Evolutionary conservation across 2,797 vertebrate species (phyloP).

Genomic region (Neomorphus geoffroyi): DNA sequence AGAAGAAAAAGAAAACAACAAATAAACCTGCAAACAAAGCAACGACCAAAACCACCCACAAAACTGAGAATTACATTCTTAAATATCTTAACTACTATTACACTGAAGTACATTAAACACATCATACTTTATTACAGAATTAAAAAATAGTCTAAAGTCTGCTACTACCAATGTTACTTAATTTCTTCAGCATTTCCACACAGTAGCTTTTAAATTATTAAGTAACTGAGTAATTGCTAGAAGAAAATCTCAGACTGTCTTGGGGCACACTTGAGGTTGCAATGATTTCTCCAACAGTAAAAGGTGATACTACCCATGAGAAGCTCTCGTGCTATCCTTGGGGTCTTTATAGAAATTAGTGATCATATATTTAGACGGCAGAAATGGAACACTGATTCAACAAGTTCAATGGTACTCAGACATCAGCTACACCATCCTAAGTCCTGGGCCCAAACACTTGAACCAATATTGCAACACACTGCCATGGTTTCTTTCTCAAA

Average conservation of each 20-base stretch:
- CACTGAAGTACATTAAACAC: background rate
- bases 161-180: background rate
- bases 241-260: background rate
- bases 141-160: background rate
- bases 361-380: background rate
- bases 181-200: background rate
- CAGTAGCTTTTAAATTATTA: background rate
- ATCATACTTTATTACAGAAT: background rate
- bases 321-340: background rate
- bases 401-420: background rate
- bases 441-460: background rate
- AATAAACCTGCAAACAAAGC: background rate
- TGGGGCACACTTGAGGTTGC: background rate
- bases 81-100: background rate
- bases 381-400: background rate
- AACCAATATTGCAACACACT: background rate
- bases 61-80: background rate
- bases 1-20: background rate
- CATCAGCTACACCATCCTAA: background rate
- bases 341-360: background rate
- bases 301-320: background rate
- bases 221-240: background rate
- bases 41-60: background rate
- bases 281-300: background rate
- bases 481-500: background rate